Conservation (phyloP, 2,888 invertebrate genomes). For the Octonoba sinensis region DNA sequence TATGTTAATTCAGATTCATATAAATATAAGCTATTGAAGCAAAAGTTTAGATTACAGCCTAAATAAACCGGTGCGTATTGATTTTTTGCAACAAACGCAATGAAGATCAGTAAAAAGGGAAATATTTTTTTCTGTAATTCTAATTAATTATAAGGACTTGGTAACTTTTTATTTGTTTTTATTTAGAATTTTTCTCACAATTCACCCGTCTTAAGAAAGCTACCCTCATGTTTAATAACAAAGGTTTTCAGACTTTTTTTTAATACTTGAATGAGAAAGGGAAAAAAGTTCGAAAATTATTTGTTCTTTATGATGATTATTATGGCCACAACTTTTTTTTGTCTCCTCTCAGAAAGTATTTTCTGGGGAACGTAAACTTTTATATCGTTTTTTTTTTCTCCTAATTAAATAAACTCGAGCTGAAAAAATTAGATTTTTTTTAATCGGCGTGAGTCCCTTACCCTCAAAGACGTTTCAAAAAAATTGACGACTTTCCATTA, state of each 20-base stretch:
- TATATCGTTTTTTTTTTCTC: constrained; percentile 59
- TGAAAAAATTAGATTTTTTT: constrained; percentile 55
- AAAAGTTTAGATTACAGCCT: too few species aligned
- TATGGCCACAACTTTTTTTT: constrained; percentile 50
- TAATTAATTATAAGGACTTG: too few species aligned
- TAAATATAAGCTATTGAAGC: too few species aligned
- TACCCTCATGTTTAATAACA: constrained; percentile 53
- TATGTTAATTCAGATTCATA: too few species aligned
- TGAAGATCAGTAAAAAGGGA: too few species aligned
- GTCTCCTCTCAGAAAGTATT: constrained; percentile 33
- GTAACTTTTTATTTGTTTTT: constrained; percentile 11
- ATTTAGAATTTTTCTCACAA: constrained; percentile 29
- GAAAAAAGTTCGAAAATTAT: constrained; percentile 59
- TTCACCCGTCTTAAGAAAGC: constrained; percentile 24
- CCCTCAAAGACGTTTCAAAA: constrained; percentile 43
- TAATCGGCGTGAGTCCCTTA: constrained; percentile 51
- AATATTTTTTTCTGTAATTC: too few species aligned
- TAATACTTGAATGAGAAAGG: constrained; percentile 46
- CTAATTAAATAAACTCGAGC: constrained; percentile 63
- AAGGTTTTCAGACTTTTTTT: constrained; percentile 55
- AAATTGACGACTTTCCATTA: constrained; percentile 64
- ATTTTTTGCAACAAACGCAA: too few species aligned
- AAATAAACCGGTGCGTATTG: too few species aligned
- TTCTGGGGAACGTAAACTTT: constrained; percentile 62
- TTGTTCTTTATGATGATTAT: constrained; percentile 64